Base-by-base conservation (phyloP, 1,140 invertebrate species). In the Polypedilum vanderplanki region DNA sequence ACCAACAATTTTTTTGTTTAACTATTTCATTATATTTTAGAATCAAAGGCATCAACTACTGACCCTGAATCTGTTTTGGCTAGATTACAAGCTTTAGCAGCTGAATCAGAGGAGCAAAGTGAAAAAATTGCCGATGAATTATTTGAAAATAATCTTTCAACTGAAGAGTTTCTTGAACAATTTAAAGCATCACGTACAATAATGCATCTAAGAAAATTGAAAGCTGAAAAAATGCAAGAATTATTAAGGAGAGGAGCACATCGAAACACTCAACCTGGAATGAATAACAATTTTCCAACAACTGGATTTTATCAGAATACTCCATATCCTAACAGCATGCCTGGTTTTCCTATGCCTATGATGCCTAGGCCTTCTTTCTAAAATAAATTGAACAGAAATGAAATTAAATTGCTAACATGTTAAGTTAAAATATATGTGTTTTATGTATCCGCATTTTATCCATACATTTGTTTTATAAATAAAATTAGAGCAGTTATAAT, bases 31-130 rank as follows among this genome's bases (percentile, higher is more conserved):
- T 75, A 17, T 73, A 74, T 75, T 76, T 78, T 85, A 88, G 90
- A 89, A 79, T 86, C 87, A 76, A 90, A 91, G 80, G 87, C 87
- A 40, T 88, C 88, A 41, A 87, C 87, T 46, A 88, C 91, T 79
- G 91, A 90, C 9, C 85, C 91, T 74, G 94, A 96, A 78, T 92
- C 91, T 33, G 90, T 91, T 10, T 83, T 94, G 75, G 94, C 93
- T 0, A 80, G 96, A 41, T 83, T 96, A 15, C 92, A 95, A 87
- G 90, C 93, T 46, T 89, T 92, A 15, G 90, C 93, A 73, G 90
- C 93, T 74, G 90, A 95, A 86, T 89, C 90, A 73, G 95, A 97
- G 84, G 94, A 96, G 83, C 87, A 93, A 82, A 93, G 93, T 33
- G 95, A 97, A 82, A 86, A 86, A 75, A 80, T 91, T 65, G 89